Conservation (phyloP, 1,140 invertebrate species). For the Zophobas morio region DNA sequence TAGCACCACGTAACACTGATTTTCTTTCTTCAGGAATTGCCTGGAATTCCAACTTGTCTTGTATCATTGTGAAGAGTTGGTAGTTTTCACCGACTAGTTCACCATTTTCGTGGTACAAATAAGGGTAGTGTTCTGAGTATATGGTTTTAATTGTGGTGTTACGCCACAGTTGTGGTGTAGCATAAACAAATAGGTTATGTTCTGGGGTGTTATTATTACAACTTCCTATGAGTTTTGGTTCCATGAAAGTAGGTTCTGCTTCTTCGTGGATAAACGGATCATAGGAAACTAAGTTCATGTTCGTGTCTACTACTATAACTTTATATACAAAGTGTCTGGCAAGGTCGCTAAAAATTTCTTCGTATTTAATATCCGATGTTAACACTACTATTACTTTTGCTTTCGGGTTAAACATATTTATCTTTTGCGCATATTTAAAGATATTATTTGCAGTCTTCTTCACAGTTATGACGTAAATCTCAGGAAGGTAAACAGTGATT, state of each 20-base stretch:
- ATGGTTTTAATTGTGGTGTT: slow-evolving; percentile 2
- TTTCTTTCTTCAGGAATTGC: background rate
- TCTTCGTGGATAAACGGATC: slow-evolving; percentile 7
- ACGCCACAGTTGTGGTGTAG: background rate
- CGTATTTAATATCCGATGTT: background rate
- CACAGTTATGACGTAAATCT: slow-evolving; percentile 1
- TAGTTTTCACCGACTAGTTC: background rate
- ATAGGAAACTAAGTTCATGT: background rate
- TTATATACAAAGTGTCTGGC: slow-evolving; percentile 2
- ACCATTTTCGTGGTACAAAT: background rate
- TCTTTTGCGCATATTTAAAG: background rate
- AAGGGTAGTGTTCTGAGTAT: slow-evolving; percentile 5
- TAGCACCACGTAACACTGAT: background rate
- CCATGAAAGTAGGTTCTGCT: background rate
- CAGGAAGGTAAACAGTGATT: background rate
- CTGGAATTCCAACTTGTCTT: background rate
- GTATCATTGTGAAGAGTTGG: background rate
- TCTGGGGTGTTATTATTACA: background rate
- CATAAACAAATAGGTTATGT: background rate
- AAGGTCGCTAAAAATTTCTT: background rate
- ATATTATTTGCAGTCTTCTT: background rate
- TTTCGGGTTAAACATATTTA: slow-evolving; percentile 2
- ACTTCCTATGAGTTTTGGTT: background rate
- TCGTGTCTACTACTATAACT: background rate
- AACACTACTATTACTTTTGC: slow-evolving; percentile 14